phyloP scores from a whole-genome alignment of 2,888 invertebrate species.

The Diadegma fenestrale region DNA sequence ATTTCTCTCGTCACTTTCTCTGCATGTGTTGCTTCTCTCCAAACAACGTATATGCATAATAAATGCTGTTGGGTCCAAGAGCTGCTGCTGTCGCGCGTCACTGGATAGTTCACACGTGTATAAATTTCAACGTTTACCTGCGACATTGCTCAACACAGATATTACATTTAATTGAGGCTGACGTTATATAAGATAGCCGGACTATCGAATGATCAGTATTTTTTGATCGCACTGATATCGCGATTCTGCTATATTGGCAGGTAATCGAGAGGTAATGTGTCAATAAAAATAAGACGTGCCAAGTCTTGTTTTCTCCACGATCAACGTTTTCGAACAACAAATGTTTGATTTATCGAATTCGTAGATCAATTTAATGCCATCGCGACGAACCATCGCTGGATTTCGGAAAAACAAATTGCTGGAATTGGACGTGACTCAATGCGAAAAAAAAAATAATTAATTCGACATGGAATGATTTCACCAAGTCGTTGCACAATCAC shows the following conservation, averaged over 20 bases:
- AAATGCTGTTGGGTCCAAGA: no score
- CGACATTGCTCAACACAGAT: slow-evolving; percentile 60
- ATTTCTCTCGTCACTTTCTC: slow-evolving; percentile 60
- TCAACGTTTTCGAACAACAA: background rate
- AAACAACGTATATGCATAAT: background rate
- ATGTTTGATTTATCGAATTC: slow-evolving; percentile 16
- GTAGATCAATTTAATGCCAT: slow-evolving; percentile 1
- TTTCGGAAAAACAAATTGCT: background rate
- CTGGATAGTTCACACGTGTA: background rate
- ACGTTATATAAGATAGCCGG: slow-evolving; percentile 43
- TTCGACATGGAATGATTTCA: background rate
- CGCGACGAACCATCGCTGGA: background rate
- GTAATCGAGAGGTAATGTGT: background rate
- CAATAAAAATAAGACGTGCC: slow-evolving; percentile 16
- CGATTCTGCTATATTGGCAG: background rate
- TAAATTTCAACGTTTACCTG: slow-evolving; percentile 34
- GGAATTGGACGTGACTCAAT: background rate
- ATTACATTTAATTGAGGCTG: slow-evolving; percentile 57
- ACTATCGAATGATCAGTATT: slow-evolving; percentile 37
- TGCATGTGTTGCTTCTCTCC: slow-evolving; percentile 14
- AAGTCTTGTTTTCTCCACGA: background rate
- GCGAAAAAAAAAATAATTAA: background rate
- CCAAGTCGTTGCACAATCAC: background rate
- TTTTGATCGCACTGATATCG: slow-evolving; percentile 23
- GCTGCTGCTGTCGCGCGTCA: no score